Base-by-base conservation (phyloP, 2,888 invertebrate genomes). In the Lysandra bellargus region DNA sequence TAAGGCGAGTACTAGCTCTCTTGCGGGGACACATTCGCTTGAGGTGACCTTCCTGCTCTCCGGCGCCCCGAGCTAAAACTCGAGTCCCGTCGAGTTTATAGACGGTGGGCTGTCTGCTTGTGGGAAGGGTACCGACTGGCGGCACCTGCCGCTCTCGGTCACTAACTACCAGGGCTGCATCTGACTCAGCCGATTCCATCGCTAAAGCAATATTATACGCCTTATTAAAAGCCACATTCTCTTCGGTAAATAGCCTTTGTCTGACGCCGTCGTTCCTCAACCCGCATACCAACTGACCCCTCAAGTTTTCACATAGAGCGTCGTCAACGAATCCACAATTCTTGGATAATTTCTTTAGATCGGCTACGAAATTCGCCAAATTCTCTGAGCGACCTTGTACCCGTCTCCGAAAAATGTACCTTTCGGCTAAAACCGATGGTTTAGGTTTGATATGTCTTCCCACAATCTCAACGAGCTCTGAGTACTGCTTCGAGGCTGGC, bases 271-370 rank as follows among this genome's bases (percentile, higher is more conserved):
- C 80, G 40, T 60, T 80, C 12, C 1, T 17, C 2, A 80, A n/a
- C 0, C 81, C 81, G 33, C 79, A 81, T 0, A 80, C 79, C 6
- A 81, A 80, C 44, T 84, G 84, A 72, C 85, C 84, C 1, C 85
- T 49, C 14, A 85, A 76, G 49, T 81, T 85, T 44, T 85, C 84
- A 4, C 80, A 44, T 1, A 85, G 80, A 73, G 74, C 49, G 6
- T 69, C 44, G 37, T 37, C 4, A 0, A 17, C 74, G 23, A 84
- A 84, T 0, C 74, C 33, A 49, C 83, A 84, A 74, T 76, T 14
- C 23, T 75, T 82, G 0, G 81, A 53, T 60, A 83, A 5, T 77
- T 80, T 81, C 74, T 83, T 83, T 7, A 84, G 72, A 14, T 78
- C 83, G 9, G 83, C 9, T 7, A 49, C 77, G 80, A 79, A 49